Percentiles rank a stretch among this genome's conserved stretches.
phyloP scores from a whole-genome alignment of 2,113 vertebrate species.

The Fregetta grallaria region DNA sequence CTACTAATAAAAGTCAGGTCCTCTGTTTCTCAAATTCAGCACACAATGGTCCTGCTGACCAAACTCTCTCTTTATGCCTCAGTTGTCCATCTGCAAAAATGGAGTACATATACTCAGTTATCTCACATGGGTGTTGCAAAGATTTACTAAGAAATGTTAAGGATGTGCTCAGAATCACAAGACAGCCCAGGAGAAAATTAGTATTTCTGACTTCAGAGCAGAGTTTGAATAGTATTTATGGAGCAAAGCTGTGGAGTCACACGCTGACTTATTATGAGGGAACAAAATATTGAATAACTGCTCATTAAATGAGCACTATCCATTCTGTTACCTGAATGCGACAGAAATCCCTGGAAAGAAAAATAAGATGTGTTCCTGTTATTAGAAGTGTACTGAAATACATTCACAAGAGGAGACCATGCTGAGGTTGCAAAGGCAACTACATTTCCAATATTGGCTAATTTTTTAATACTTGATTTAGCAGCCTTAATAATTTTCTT shows the following conservation, averaged over 20 bases:
- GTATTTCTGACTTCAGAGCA: conserved; percentile 8
- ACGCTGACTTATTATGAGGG: background rate
- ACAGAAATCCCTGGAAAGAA: background rate
- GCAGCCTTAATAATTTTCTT: background rate
- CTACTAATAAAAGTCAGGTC: background rate
- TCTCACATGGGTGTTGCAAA: background rate
- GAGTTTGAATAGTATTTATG: conserved; percentile 1
- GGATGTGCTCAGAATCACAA: background rate
- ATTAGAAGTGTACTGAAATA: background rate
- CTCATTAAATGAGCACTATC: background rate
- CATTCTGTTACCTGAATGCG: background rate
- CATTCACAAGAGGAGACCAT: background rate
- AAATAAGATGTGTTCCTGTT: background rate
- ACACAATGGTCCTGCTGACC: background rate
- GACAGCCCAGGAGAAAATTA: background rate
- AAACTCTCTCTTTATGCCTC: background rate
- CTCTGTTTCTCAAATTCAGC: background rate
- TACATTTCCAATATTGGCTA: background rate
- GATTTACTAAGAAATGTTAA: background rate
- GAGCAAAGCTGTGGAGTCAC: background rate
- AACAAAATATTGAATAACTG: conserved; percentile 26
- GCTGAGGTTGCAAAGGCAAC: background rate
- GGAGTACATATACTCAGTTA: background rate
- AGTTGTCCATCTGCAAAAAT: background rate
- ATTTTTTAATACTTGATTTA: background rate